Evolutionary conservation across 2,888 invertebrate genomes (phyloP), one percentile per base, ranked within the genome.

Genomic region (Cyaniris semiargus): DNA sequence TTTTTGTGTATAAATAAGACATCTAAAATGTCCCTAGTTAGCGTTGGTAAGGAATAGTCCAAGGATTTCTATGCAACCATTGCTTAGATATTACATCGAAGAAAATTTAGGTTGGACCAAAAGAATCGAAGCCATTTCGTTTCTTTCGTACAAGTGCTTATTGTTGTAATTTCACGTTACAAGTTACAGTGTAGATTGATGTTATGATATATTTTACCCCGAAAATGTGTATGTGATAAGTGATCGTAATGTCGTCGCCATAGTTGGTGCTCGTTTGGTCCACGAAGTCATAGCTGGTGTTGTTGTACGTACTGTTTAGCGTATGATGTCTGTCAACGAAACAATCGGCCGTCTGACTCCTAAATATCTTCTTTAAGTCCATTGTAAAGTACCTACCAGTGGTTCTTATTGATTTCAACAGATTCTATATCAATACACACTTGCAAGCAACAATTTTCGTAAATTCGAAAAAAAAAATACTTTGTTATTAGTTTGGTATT

Each of bases 91-190:
- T 85, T 82, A 81, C 83, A 79, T 85, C 84, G 84, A 81, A 83
- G 84, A 85, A 83, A 84, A 91, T 90, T 87, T 91, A 91, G 92
- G 92, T 93, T 93, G 93, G 89, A 88, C 85, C 87, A 85, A 86
- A 88, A 86, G 85, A 89, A 89, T 92, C 92, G 91, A 91, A 93
- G 93, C 93, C 93, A 93, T 93, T 93, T 90, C 90, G 85, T 87
- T 89, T 84, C 83, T 84, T 86, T 84, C 86, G 83, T 87, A 84
- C 85, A 87, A 87, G 89, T 86, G 86, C 82, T 86, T 85, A 82
- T 82, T 83, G 82, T 78, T 74, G 66, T 76, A 74, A 78, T 78
- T 78, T 78, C 78, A 76, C 81, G 77, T 84, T 79, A 81, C 83
- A 82, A 82, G 80, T 81, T 79, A 78, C 80, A 81, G 82, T 81